phyloP scores from a whole-genome alignment of 2,113 vertebrate genomes.

The Lanius ludovicianus region DNA sequence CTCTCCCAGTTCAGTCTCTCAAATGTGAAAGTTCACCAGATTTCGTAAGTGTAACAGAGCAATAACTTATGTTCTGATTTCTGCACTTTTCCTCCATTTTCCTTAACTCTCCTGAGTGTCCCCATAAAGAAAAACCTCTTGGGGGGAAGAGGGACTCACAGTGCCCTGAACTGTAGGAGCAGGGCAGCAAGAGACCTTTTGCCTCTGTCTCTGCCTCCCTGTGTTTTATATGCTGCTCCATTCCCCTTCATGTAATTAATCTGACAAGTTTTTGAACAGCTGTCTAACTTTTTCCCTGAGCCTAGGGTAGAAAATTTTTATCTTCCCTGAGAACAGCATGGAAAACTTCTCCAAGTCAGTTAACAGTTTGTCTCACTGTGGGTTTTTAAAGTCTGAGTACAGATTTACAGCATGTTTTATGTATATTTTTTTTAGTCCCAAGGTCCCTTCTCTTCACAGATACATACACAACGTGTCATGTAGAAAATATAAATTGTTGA shows the following conservation, averaged over 20 bases:
- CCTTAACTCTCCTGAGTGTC: neutral
- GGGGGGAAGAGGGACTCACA: neutral
- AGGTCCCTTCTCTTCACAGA: constrained; percentile 74
- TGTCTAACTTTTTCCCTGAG: neutral
- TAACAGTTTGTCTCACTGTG: constrained; percentile 48
- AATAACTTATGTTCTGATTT: constrained; percentile 35
- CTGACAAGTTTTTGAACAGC: constrained; percentile 46
- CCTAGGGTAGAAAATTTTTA: neutral
- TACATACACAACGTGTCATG: constrained; percentile 83
- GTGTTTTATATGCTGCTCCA: neutral
- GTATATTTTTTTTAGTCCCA: constrained; percentile 81
- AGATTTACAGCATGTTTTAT: constrained; percentile 77
- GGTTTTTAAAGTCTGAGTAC: constrained; percentile 67
- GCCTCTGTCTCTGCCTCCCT: neutral
- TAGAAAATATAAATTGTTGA: constrained; percentile 86
- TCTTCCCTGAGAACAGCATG: neutral
- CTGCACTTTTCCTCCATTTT: neutral
- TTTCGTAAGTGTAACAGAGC: neutral
- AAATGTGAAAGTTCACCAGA: constrained; percentile 13
- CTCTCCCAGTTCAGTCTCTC: neutral
- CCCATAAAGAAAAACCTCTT: neutral
- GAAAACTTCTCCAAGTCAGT: constrained; percentile 64
- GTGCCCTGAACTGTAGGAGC: neutral
- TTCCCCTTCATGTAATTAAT: constrained; percentile 35
- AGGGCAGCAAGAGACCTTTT: neutral